Evolutionary conservation across 2,113 vertebrate species (phyloP), one percentile per base, ranked within the genome.

Genomic region (Rhinichthys klamathensis): DNA sequence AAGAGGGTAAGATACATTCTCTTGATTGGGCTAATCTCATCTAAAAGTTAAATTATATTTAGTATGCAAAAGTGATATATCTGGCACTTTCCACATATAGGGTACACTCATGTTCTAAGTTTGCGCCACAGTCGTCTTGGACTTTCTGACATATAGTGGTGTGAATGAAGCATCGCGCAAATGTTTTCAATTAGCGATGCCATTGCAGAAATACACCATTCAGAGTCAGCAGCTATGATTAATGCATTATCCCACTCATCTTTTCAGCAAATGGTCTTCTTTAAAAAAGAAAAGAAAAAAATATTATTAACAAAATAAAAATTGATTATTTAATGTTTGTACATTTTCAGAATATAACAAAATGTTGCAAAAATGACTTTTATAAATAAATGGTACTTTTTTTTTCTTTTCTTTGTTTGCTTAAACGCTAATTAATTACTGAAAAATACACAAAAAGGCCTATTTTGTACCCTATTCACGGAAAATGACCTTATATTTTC

Each of bases 1-100:
- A 89, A 86, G 54, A 92, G 15, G 92, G 94, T 94, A 76, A 81
- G 35, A 10, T 11, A 60, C 1, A 7, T n/a, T 38, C 35, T 41
- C 0, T 6, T 13, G 2, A 12, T 0, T 38, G 16, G 9, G 67
- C 18, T 38, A 23, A n/a, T n/a, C 21, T n/a, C 7, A 70, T 38
- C 18, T 67, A 4, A 69, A 69, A 70, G 35, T 56, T 30, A 1
- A 32, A 65, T 41, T 2, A 44, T 15, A 13, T 74, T 13, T 41
- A 9, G 21, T 73, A 38, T 25, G 70, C 1, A 38, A 70, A 67
- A 67, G 15, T 32, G 63, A 67, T 32, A 2, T 18, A 70, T 38
- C 67, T 23, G 7, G 32, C 3, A 41, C 44, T 21, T 7, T 85
- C 44, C 25, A 51, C 30, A 58, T 1, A 56, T 65, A 30, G 61